Evolutionary conservation across 1,140 invertebrate species (phyloP).

Genomic region (Campoletis sonorensis): DNA sequence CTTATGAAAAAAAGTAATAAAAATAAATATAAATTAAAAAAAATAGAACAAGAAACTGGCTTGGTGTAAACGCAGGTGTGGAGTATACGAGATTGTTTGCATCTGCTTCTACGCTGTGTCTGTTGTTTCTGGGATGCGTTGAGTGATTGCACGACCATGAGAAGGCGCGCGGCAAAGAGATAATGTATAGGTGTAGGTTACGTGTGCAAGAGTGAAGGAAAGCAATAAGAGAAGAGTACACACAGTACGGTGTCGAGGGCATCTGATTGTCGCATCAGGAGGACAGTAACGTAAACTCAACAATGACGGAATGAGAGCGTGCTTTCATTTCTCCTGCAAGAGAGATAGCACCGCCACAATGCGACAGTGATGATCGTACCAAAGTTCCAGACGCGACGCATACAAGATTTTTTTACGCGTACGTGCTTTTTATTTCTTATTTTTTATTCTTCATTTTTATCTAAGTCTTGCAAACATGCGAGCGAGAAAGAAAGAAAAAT

Average conservation of each 20-base stretch:
- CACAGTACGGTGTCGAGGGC: constrained; percentile 11
- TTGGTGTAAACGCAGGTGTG: constrained; percentile 22
- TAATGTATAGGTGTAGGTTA: neutral
- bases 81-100: constrained; percentile 13
- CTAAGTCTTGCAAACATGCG: no score
- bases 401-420: neutral
- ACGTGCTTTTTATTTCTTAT: neutral
- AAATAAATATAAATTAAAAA: constrained; percentile 5
- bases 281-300: neutral
- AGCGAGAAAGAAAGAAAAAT: neutral
- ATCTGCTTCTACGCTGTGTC: neutral
- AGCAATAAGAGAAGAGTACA: constrained; percentile 23
- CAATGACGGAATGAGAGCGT: constrained; percentile 39
- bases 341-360: neutral
- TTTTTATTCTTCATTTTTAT: no score
- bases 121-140: constrained; percentile 17
- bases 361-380: neutral
- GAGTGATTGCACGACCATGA: neutral
- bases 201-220: neutral
- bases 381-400: neutral
- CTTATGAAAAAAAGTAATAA: neutral
- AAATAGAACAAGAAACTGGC: neutral
- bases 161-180: neutral
- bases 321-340: constrained; percentile 33
- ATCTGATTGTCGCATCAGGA: constrained; percentile 29